Evolutionary conservation across 2,797 vertebrate species (phyloP), one percentile per base, ranked within the genome.

Genomic region (Denticeps clupeoides): DNA sequence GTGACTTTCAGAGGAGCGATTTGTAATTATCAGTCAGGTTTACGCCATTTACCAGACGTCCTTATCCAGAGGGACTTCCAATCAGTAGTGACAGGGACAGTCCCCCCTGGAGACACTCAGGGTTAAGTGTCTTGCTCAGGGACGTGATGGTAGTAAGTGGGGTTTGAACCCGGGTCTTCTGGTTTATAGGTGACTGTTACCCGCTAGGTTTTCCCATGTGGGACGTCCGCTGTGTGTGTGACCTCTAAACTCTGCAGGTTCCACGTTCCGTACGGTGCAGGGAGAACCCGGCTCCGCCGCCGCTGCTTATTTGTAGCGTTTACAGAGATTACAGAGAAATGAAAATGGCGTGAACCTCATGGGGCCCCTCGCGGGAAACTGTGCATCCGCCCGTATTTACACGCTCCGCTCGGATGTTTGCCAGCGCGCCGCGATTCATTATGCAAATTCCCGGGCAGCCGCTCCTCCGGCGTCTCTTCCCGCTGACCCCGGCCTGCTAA

Each of bases 241-340:
- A 27, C 37, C 41, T 55, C 25, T 52, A 16, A 45, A 26, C 11
- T 13, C n/a, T n/a, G n/a, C n/a, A n/a, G n/a, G n/a, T n/a, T n/a
- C n/a, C n/a, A n/a, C n/a, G n/a, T n/a, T n/a, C n/a, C n/a, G 8
- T 9, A 28, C 45, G 26, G 26, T 21, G 6, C 3, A 45, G 45
- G 10, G 16, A 45, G 26, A 19, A 33, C 19, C 19, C 25, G 21
- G 35, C 45, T 35, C 25, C 28, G 19, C 9, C 25, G 31, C 38
- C 41, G 23, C 21, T 8, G 51, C 29, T 62, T 38, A 53, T 62
- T 58, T 58, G 48, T 47, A 55, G 53, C 18, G 7, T 55, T 63
- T 60, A 49, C 49, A 9, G 43, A 53, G 51, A 64, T 59, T 43
- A 64, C 53, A 64, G 45, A 29, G 41, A 55, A 42, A 52, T 53